These are phyloP conservation scores for Carlito syrichta DNA, from an alignment of 2,113 vertebrate genomes.

Conservation along the genomic window DNA sequence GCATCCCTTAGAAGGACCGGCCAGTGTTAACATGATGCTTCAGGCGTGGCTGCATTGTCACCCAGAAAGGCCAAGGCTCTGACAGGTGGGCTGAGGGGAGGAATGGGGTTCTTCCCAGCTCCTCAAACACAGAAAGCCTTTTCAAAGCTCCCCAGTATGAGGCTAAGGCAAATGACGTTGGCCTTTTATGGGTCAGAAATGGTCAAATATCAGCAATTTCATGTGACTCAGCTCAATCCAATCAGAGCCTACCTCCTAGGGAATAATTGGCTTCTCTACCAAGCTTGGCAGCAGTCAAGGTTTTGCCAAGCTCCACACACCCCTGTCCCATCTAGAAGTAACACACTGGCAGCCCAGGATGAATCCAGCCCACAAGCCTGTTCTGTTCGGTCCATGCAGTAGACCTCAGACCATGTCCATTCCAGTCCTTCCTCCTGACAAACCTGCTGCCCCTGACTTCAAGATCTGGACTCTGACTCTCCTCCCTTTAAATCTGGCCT, in stretches of 20 bases:
- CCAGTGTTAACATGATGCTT: too few species aligned
- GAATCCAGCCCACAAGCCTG: neutral
- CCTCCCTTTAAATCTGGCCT: too few species aligned
- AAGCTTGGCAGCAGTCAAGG: neutral
- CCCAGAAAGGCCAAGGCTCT: neutral
- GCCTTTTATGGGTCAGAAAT: neutral
- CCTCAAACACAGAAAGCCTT: neutral
- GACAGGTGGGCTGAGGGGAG: neutral
- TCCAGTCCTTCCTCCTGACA: neutral
- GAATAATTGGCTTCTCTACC: neutral
- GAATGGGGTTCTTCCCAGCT: too few species aligned
- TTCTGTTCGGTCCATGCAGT: neutral
- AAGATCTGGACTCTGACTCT: too few species aligned
- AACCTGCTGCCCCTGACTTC: accelerated
- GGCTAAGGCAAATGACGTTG: neutral
- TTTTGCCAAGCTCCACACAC: neutral
- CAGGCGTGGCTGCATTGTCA: neutral
- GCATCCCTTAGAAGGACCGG: neutral
- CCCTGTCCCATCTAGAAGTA: neutral
- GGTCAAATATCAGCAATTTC: neutral
- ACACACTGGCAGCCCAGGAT: accelerated
- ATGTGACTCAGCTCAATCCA: accelerated
- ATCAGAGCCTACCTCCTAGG: neutral
- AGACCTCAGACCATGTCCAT: neutral
- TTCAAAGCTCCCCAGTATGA: neutral